Base-by-base conservation (phyloP, 2,797 vertebrate genomes). In the Brotula barbata region DNA sequence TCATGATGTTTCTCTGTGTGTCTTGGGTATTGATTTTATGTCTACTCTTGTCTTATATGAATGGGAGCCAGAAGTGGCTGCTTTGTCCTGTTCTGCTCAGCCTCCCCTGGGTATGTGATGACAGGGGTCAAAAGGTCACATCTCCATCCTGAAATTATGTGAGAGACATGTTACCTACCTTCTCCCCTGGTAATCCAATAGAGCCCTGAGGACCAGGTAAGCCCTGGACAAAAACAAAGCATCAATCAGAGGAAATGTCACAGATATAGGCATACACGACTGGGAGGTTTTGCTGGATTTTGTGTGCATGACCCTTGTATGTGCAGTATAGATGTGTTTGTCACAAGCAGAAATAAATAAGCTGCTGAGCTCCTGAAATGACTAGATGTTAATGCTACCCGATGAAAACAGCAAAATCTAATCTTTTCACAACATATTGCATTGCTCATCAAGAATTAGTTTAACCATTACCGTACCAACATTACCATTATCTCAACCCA, bases 121-220 rank as follows among this genome's bases (percentile, higher is more conserved):
- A 78, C 74, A 84, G 68, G 53, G 78, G 69, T 84, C 78, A 63
- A 13, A 53, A 48, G 77, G 72, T 86, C 74, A 70, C 33, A 40
- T 51, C 37, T 85, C 83, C 81, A 78, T 56, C 74, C 43, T 71
- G 21, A 84, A 58, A 81, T 80, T 41, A 83, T 82, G 68, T 74
- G 54, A 66, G 52, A 68, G 57, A 71, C 73, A 66, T 45, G 40
- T 34, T 61, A 62, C 90, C 88, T 85, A 98, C 96, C 93, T 96
- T 98, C 73, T 95, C 93, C 71, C 96, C 96, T 1, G 95, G 95
- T 77, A 91, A 64, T 56, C 96, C 96, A 0, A 98, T 93, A 23
- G 82, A 86, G 56, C 96, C 96, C 86, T 98, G 96, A 46, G 96
- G 86, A 59, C 96, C 96, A 0, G 91, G 86, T 54, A 94, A 89